Evolutionary conservation across 2,797 vertebrate species (phyloP), one percentile per base, ranked within the genome.

Genomic region (Micrastur ruficollis): DNA sequence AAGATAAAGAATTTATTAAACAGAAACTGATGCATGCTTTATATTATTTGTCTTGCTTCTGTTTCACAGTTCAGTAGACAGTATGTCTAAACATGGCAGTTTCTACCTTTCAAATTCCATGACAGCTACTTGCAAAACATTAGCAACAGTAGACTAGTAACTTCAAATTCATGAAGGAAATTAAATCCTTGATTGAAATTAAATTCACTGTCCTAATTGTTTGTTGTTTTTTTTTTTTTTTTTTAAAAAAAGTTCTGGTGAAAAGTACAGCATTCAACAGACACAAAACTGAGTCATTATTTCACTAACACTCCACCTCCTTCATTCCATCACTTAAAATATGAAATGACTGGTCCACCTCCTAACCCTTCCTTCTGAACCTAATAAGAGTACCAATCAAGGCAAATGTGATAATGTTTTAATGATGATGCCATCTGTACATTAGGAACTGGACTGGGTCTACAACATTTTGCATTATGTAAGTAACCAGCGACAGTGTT

Each of bases 71-170:
- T 68, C 36, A 46, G 31, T 7, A 84, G 89, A 79, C 36, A 52
- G 11, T n/a, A 66, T 47, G 36, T 85, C 80, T 89, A 93, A 95
- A 89, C 21, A 26, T 50, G 67, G 66, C 50, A 73, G 44, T 90
- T 91, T 84, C 70, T 92, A 59, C 47, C 40, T 86, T 66, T 92
- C 80, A 96, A 89, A 72, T 20, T 81, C 88, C 40, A 14, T 62
- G 86, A 94, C 56, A 90, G 66, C 26, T 86, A 59, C 63, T 95
- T 81, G 26, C 73, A 94, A 90, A 90, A 95, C 44, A 88, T 53
- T 66, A 90, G 21, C 42, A 86, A 55, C 1, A 73, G 23, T 1
- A 79, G 66, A 70, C 29, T 66, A 31, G 29, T 40, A 79, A 70
- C 46, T 92, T 81, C 56, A 73, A 66, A 88, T 49, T 81, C n/a